Conservation (phyloP, 2,797 vertebrate genomes). For the Crotalus adamanteus region DNA sequence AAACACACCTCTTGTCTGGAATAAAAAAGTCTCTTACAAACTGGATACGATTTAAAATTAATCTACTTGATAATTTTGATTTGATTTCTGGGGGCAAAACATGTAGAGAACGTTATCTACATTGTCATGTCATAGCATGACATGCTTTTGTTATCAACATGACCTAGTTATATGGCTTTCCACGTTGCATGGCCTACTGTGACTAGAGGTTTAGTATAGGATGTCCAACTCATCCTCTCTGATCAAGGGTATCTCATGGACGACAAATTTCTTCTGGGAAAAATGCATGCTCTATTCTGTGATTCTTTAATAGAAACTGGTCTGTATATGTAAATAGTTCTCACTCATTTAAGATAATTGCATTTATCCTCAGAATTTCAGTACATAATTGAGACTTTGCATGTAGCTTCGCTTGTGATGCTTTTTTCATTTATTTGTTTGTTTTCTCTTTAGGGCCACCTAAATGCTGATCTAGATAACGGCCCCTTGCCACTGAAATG, state of each 20-base stretch:
- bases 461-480: background rate
- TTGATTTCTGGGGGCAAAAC: background rate
- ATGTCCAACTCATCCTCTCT: background rate
- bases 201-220: background rate
- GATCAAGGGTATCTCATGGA: background rate
- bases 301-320: background rate
- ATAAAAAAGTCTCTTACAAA: background rate
- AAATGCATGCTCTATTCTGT: background rate
- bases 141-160: background rate
- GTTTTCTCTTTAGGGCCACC: background rate
- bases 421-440: background rate
- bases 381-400: background rate
- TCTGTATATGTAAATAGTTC: background rate
- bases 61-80: background rate
- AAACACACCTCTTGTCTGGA: background rate
- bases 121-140: background rate
- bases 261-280: background rate
- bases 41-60: background rate
- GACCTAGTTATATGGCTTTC: background rate
- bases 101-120: background rate
- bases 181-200: background rate
- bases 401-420: background rate
- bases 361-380: background rate
- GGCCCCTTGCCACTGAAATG: slow-evolving; percentile 2
- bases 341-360: background rate